Percentiles rank a stretch among this genome's conserved stretches.
phyloP scores from a whole-genome alignment of 2,113 vertebrate genomes.

The Larimichthys polyactis region DNA sequence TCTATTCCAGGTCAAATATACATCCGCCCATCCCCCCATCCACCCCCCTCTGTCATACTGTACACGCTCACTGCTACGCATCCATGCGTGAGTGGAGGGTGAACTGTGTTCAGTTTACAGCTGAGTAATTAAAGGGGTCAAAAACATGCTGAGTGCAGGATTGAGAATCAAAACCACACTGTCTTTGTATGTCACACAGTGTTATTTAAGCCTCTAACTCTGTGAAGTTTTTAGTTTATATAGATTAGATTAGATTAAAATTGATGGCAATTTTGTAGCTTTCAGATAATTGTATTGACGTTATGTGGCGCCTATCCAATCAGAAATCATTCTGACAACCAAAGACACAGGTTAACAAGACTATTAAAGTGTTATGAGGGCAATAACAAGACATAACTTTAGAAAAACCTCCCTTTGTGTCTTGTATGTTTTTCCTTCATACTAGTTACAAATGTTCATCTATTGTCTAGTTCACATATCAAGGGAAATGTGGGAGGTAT shows the following conservation, averaged over 20 bases:
- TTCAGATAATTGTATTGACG: too few relatives aligned
- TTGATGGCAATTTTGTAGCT: too few relatives aligned
- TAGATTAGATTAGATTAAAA: too few relatives aligned
- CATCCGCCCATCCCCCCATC: not conserved
- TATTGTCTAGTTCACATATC: not conserved
- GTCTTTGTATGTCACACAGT: not conserved
- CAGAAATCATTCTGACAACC: not conserved
- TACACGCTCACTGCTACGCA: conserved; percentile 7
- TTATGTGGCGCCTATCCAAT: not conserved
- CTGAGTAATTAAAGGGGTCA: conserved; percentile 57
- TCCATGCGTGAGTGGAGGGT: conserved; percentile 22
- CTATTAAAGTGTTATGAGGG: not conserved
- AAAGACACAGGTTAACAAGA: not conserved
- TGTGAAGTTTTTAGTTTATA: not conserved
- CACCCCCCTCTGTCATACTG: not conserved
- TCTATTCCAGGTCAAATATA: conserved; percentile 59
- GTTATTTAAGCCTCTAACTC: not conserved
- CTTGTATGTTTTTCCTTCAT: not conserved
- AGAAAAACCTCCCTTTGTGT: not conserved
- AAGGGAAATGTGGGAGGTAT: not conserved
- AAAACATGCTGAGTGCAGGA: not conserved
- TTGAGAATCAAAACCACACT: not conserved
- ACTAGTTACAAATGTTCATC: not conserved
- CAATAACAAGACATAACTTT: not conserved
- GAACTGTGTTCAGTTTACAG: conserved; percentile 43